Evolutionary conservation across 1,140 invertebrate genomes (phyloP).

Genomic region (Ylistrum balloti): DNA sequence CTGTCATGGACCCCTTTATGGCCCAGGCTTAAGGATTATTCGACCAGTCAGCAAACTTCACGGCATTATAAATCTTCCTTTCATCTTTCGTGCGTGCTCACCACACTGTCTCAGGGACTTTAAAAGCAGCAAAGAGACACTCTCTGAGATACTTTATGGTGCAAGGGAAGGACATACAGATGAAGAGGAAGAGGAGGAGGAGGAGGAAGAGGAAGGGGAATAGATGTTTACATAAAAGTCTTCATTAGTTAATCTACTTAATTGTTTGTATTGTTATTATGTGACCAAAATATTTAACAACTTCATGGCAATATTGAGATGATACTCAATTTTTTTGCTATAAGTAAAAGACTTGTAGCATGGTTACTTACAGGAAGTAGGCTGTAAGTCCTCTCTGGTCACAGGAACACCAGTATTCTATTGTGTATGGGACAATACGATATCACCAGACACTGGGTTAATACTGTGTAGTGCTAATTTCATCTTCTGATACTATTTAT

Average conservation of each 20-base stretch:
- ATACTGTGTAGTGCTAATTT: no score
- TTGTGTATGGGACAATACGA: no score
- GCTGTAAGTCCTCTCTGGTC: no score
- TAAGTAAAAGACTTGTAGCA: no score
- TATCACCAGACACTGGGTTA: no score
- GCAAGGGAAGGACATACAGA: constrained; percentile 42
- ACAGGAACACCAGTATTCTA: no score
- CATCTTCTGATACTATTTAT: no score
- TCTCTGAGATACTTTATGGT: constrained; percentile 74
- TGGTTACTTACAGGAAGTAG: background rate
- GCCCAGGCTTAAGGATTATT: constrained; percentile 79
- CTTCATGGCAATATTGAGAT: background rate
- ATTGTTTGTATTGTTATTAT: background rate
- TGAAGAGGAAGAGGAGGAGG: constrained; percentile 42
- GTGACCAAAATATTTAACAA: background rate
- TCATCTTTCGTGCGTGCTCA: constrained; percentile 80
- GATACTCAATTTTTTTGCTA: background rate
- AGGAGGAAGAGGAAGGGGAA: background rate
- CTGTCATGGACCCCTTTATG: constrained; percentile 78
- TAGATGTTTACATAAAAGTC: background rate
- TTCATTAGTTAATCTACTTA: background rate
- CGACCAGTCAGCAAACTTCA: constrained; percentile 79
- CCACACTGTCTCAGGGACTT: constrained; percentile 75
- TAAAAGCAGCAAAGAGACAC: constrained; percentile 68
- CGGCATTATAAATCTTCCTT: constrained; percentile 79